Conservation (phyloP, 2,113 vertebrate species). For the Oryzias woworae region DNA sequence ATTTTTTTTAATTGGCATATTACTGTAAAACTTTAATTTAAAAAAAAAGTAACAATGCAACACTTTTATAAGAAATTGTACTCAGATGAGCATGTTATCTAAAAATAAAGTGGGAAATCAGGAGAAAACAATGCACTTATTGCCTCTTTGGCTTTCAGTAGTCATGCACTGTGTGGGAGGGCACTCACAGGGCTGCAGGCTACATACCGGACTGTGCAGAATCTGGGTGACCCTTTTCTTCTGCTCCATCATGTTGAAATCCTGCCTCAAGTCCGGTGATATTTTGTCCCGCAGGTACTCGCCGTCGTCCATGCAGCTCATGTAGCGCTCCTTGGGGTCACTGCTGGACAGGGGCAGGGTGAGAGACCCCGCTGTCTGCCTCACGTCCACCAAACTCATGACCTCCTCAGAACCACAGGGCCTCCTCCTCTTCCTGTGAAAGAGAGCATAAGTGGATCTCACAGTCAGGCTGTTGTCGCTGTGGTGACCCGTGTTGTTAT, state of each 20-base stretch:
- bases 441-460: constrained; percentile 14
- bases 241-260: constrained; percentile 99
- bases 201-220: constrained; percentile 93
- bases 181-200: constrained; percentile 22
- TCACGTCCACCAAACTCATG: constrained; percentile 87
- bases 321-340: constrained; percentile 87
- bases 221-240: constrained; percentile 97
- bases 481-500: constrained; percentile 39
- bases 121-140: constrained; percentile 8
- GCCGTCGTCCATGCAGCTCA: constrained; percentile 84
- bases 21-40: too few relatives aligned
- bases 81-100: not conserved
- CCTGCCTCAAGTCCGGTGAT: constrained; percentile 93
- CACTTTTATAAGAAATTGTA: not conserved
- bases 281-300: constrained; percentile 85
- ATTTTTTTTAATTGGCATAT: too few relatives aligned
- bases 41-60: not conserved
- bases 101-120: not conserved
- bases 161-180: constrained; percentile 52
- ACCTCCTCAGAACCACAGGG: constrained; percentile 3
- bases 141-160: constrained; percentile 34
- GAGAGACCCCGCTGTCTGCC: constrained; percentile 80
- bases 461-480: constrained; percentile 52
- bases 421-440: constrained; percentile 25
- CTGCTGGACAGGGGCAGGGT: constrained; percentile 84